Conservation (phyloP, 2,888 invertebrate species). For the Amphipyra tragopoginis region DNA sequence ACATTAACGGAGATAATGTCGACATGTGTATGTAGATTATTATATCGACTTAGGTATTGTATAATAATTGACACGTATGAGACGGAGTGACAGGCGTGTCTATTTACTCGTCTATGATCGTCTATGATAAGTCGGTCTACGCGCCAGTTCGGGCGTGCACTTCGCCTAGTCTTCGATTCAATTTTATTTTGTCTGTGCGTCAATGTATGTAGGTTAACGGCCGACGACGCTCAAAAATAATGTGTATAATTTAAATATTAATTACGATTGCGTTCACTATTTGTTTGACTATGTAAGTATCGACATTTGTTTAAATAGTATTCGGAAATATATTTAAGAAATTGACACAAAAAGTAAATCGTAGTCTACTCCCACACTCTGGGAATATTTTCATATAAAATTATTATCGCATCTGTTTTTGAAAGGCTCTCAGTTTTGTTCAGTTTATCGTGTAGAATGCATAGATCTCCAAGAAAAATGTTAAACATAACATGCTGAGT, state of each 20-base stretch:
- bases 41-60: conserved; percentile 28
- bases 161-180: conserved; percentile 56
- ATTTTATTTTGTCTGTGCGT: conserved; percentile 65
- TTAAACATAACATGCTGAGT: conserved; percentile 63
- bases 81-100: conserved; percentile 21
- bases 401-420: conserved; percentile 14
- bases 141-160: conserved; percentile 72
- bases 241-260: conserved; percentile 40
- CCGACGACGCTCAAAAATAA: conserved; percentile 43
- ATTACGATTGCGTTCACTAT: conserved; percentile 34
- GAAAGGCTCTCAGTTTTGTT: conserved; percentile 19
- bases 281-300: conserved; percentile 15
- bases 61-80: conserved; percentile 35
- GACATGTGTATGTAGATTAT: conserved; percentile 33
- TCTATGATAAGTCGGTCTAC: conserved; percentile 65
- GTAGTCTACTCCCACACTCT: conserved; percentile 1
- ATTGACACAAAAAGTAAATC: conserved; percentile 9
- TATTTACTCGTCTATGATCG: conserved; percentile 35
- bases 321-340: conserved; percentile 19
- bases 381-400: conserved; percentile 12
- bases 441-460: conserved; percentile 35
- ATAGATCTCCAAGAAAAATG: conserved; percentile 51
- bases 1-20: conserved; percentile 35
- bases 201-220: conserved; percentile 64
- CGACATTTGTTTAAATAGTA: conserved; percentile 20